Base-by-base conservation (phyloP, 1,140 invertebrate genomes). In the Chelonus insularis region DNA sequence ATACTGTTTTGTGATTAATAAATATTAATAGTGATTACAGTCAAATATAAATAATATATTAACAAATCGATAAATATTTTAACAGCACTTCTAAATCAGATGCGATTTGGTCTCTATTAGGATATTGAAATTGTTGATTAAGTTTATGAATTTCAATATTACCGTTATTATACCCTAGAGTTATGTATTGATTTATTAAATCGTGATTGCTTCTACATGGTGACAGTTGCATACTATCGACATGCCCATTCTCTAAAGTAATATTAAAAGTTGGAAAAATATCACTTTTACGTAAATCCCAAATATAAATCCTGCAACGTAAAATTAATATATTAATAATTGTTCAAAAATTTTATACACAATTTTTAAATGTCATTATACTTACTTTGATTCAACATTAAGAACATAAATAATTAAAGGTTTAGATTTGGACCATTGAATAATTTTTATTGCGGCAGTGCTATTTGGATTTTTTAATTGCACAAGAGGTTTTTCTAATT, bases 401-500 rank as follows among this genome's bases (percentile, higher is more conserved):
- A 87, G 59, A 21, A 84, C 81, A 65, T 83, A 87, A 66, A 88
- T 80, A 9, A 84, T 83, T 61, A 83, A 80, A 9, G 86, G 85
- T 32, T 86, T 83, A 18, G 84, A 83, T 29, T 77, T 80, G 5
- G 86, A 88, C 86, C 86, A 88, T 60, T 83, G 79, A 12, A 87
- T 68, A 29, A 67, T 72, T 64, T 71, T 76, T 12, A 87, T 77
- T 9, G 76, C 68, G 0, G 75, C 65, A 4, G 29, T 67, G 61
- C 65, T 70, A 16, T 75, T 65, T 60, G 73, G 72, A 14, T 73
- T 69, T 65, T 71, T 78, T 23, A 82, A 78, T 37, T 84, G 80
- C 16, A 86, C 70, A 54, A 88, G 70, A 6, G 87, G 84, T 45
- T 75, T 79, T 29, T 84, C 81, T 65, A 75, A 60, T 29, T 72